Evolutionary conservation across 2,113 vertebrate genomes (phyloP), one percentile per base, ranked within the genome.

Genomic region (Ornithorhynchus anatinus): DNA sequence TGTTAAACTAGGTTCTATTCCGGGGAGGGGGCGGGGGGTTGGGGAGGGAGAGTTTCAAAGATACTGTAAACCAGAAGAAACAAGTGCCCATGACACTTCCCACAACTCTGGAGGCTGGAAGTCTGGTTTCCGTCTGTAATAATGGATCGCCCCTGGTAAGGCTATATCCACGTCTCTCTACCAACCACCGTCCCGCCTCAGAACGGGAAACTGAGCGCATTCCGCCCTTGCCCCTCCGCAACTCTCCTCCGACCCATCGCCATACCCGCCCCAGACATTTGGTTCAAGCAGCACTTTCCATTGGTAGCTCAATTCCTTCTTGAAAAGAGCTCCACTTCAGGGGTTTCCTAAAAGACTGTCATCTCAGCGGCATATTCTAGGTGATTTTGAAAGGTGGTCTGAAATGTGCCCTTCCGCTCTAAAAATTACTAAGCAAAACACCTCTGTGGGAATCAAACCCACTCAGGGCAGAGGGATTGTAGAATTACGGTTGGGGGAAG

Each of bases 1-100:
- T 89, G 82, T 84, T 84, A 89, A 87, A 74, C 72, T 79, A 87
- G 74, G 65, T 87, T 81, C 61, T 79, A 69, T 38, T 86, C 74
- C 75, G 50, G 65, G 79, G 85, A 80, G 59, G 65, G 75, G 10
- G 69, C 50, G 66, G n/a, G n/a, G 66, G n/a, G n/a, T n/a, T n/a
- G n/a, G n/a, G n/a, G n/a, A n/a, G n/a, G n/a, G n/a, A n/a, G n/a
- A n/a, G 53, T 51, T 77, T 57, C 71, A 50, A 67, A 60, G 64
- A 53, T 58, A 75, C 69, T 70, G 17, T 66, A 68, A 77, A 36
- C 63, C 72, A 39, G 59, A 68, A 47, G 44, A 74, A 31, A 60
- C 42, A 22, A 29, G 13, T 27, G 59, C 40, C 37, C 54, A 29
- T 57, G 59, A 32, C 31, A 39, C 25, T 36, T 82, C 64, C 66